Conservation (phyloP, 1,140 invertebrate genomes). For the Bombus soroeensis region DNA sequence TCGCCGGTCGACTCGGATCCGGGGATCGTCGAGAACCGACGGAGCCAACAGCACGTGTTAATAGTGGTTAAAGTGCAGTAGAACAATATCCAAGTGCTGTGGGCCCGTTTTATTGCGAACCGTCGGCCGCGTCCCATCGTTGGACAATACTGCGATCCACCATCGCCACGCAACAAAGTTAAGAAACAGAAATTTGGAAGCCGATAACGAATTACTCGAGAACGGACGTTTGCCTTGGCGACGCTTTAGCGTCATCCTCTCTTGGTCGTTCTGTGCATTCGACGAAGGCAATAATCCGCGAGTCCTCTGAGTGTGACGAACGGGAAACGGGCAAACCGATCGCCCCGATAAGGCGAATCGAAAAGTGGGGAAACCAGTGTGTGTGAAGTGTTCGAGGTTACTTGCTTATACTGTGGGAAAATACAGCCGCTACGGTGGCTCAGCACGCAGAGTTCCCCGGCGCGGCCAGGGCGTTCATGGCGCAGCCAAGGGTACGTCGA, state of each 20-base stretch:
- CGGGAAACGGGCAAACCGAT: conserved; percentile 30
- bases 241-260: no score
- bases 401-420: conserved; percentile 80
- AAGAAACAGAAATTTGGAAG: no score
- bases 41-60: background rate
- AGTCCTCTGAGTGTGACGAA: conserved; percentile 11
- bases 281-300: conserved; percentile 5
- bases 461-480: conserved; percentile 86
- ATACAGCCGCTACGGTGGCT: conserved; percentile 84
- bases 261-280: background rate
- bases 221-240: no score
- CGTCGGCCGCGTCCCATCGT: no score
- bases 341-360: conserved; percentile 40
- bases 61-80: background rate
- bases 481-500: conserved; percentile 86
- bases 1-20: conserved; percentile 45
- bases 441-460: conserved; percentile 85
- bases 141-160: no score
- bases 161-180: no score
- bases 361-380: conserved; percentile 59
- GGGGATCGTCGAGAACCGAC: conserved; percentile 39
- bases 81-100: no score
- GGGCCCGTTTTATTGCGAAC: background rate
- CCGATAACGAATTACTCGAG: no score
- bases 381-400: conserved; percentile 72